Evolutionary conservation across 2,888 invertebrate genomes (phyloP), one percentile per base, ranked within the genome.

Genomic region (Mesoligia furuncula): DNA sequence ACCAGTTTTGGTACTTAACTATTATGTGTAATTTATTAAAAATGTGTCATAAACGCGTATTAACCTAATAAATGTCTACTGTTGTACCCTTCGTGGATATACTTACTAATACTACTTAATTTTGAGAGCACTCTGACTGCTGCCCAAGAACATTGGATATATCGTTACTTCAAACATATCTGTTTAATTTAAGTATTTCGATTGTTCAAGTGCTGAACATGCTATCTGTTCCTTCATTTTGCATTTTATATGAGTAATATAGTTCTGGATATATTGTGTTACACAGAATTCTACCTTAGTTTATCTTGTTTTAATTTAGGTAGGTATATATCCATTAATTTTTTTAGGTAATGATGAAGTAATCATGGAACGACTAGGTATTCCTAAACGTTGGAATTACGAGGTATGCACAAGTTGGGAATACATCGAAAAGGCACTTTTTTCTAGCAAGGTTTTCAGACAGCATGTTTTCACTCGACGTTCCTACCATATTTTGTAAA

Each of bases 141-240:
- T 80, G 61, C 74, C 79, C 80, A 80, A 82, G 66, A 65, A 65
- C 66, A 74, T 84, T 81, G 73, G 62, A 80, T 74, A 88, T 88
- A 88, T 87, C 85, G 86, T 88, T 83, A 87, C 80, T 80, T 87
- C 77, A 82, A 87, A 89, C 90, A 91, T 90, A 91, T 91, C 90
- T 83, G 74, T 85, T 87, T 86, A 80, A 70, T 86, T 75, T 87
- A 86, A 86, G 81, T 83, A 79, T 81, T 86, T 82, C 80, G 57
- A 75, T 80, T 85, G 81, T 82, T 77, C 66, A 79, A 76, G 85
- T 80, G 82, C 20, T 45, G 68, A 77, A 85, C 85, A 84, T 89
- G 86, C 77, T 85, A 72, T 77, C 68, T 78, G 42, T 39, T 31
- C 36, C 62, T 15, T 72, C 66, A 68, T 61, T 72, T 48, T 65